These are phyloP conservation scores for Periophthalmodon schlosseri DNA, from an alignment of 2,113 vertebrate species.

Conservation along the genomic window DNA sequence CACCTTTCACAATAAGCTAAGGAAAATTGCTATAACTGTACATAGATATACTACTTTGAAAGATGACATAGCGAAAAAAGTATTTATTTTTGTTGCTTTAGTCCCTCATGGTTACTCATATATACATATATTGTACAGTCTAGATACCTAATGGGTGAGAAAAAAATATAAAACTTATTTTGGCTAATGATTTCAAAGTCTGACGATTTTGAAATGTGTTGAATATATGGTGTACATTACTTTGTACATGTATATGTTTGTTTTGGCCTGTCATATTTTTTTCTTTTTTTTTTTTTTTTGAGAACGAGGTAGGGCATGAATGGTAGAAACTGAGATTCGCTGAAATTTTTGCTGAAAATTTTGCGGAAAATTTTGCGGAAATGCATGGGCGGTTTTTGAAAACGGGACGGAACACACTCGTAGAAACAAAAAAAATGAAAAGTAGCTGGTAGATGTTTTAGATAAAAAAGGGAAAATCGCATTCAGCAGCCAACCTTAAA, in stretches of 20 bases:
- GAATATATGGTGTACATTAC: constrained; percentile 79
- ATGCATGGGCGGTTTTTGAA: constrained; percentile 52
- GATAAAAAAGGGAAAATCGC: constrained; percentile 41
- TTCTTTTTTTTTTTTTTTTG: constrained; percentile 56
- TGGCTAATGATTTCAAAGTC: constrained; percentile 79
- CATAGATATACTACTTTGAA: constrained; percentile 84
- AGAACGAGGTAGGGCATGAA: constrained; percentile 61
- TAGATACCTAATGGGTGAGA: constrained; percentile 70
- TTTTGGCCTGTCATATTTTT: constrained; percentile 66
- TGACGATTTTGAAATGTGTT: constrained; percentile 77
- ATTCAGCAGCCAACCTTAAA: constrained; percentile 44
- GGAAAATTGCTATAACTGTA: constrained; percentile 77
- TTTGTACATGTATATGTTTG: constrained; percentile 75
- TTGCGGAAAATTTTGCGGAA: constrained; percentile 30
- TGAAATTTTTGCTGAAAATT: neutral
- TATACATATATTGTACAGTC: constrained; percentile 79
- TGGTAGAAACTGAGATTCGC: constrained; percentile 14
- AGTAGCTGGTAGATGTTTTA: constrained; percentile 46
- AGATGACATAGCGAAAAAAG: constrained; percentile 80
- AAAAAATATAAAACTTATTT: constrained; percentile 78
- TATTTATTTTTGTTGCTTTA: constrained; percentile 91
- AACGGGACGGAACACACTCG: neutral
- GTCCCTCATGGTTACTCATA: constrained; percentile 80
- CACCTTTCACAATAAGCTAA: constrained; percentile 82
- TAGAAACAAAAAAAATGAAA: constrained; percentile 12